Percentiles rank a stretch among this genome's conserved stretches.
Conservation (phyloP, 2,113 vertebrate genomes). For the Neodon shergylaensis region DNA sequence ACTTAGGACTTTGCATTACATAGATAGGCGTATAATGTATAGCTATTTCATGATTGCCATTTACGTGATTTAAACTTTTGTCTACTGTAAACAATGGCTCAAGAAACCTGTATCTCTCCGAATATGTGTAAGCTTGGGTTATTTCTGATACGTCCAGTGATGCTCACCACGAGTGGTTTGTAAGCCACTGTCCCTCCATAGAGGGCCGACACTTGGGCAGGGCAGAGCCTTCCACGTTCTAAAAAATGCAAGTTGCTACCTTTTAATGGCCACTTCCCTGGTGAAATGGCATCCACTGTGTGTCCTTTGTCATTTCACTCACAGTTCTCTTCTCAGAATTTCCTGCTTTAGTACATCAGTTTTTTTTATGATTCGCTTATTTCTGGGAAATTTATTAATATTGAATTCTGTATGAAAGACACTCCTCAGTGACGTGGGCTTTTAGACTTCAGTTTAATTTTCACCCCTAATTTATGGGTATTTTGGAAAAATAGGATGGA, state of each 20-base stretch:
- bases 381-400: neutral
- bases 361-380: neutral
- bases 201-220: neutral
- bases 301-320: neutral
- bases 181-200: fast-evolving
- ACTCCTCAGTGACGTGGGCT: neutral
- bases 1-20: neutral
- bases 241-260: neutral
- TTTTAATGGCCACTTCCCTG: neutral
- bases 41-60: neutral
- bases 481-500: neutral
- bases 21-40: neutral
- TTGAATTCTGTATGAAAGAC: neutral
- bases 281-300: neutral
- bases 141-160: neutral
- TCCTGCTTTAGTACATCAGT: neutral
- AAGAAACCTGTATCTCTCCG: neutral
- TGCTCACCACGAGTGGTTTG: fast-evolving
- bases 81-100: neutral
- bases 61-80: neutral
- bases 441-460: neutral
- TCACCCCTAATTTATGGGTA: neutral
- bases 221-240: neutral
- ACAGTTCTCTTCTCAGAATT: neutral
- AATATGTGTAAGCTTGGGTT: neutral